A percentile compares a stretch with the other conserved stretches of the same genome.
Conservation (phyloP, 1,140 invertebrate species). For the Cyphomyrmex costatus region DNA sequence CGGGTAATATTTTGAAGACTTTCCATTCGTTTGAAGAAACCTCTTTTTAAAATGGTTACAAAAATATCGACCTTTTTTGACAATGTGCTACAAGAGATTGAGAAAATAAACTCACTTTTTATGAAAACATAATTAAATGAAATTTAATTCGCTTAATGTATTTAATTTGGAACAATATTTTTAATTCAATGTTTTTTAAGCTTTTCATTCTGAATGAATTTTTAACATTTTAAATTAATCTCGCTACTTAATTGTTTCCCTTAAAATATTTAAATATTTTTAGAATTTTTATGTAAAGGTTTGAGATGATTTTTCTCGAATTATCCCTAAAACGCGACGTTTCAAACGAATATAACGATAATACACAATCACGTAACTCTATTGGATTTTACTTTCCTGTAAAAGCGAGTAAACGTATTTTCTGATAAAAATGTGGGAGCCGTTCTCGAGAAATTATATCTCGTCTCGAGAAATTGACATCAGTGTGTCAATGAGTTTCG, state of each 20-base stretch:
- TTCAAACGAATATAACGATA: not conserved
- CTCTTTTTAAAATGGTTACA: not conserved
- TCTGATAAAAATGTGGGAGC: not conserved
- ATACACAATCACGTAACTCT: not conserved
- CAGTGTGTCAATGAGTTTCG: not conserved
- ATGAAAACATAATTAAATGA: not conserved
- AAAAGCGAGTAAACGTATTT: not conserved
- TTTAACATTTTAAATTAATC: not conserved
- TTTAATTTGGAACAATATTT: conserved; percentile 14
- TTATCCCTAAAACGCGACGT: not conserved
- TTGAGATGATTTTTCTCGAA: not conserved
- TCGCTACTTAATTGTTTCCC: too few relatives aligned
- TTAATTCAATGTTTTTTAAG: not conserved
- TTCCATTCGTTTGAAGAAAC: not conserved
- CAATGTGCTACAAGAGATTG: not conserved
- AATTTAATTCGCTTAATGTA: not conserved
- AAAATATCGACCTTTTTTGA: not conserved
- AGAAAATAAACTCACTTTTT: not conserved
- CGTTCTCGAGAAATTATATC: not conserved
- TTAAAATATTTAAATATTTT: conserved; percentile 7
- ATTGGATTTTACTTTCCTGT: too few relatives aligned
- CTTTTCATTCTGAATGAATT: not conserved
- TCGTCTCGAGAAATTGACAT: not conserved
- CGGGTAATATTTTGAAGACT: conserved; percentile 6
- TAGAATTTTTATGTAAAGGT: not conserved